Base-by-base conservation (phyloP, 2,113 vertebrate genomes). In the Paraplagusia blochii region DNA sequence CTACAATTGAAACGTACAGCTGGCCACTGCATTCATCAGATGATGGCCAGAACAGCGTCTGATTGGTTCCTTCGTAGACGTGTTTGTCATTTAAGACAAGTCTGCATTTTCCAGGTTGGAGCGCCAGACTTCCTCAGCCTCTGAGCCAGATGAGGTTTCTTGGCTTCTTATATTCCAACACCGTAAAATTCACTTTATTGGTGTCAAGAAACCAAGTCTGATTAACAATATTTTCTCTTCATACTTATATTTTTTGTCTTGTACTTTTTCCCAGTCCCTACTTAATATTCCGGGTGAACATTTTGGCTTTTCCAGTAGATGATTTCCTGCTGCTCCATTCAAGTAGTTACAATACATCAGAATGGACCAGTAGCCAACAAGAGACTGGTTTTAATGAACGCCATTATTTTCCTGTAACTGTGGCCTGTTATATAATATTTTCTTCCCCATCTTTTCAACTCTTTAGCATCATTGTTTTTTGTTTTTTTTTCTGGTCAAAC, bases 51-150 rank as follows among this genome's bases (percentile, higher is more conserved):
- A 17, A 12, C 29, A 15, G 47, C 67, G 19, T 14, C 33, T 33
- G 42, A 52, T 52, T 36, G 39, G 57, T 34, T 7, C 13, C 40
- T 22, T 19, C 11, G 58, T 14, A 54, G 40, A 38, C 11, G 43
- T 63, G 56, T 63, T 76, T 74, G 58, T 61, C 59, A 17, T 66
- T 55, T 40, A 68, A n/a, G 72, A 72, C 62, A 64, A 58, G 35
- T 33, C 50, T 52, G 13, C 34, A 55, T 66, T 65, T 61, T 53
- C 68, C 67, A 61, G 51, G 67, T 33, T 35, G 10, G 44, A 63
- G 58, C 63, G 29, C 58, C 73, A 74, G 56, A 58, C 53, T 62
- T 63, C 40, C 51, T 46, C 19, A 60, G 15, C 54, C 45, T 36
- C 36, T 49, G 35, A 22, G 44, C 51, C 58, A 66, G 58, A 73